phyloP scores from a whole-genome alignment of 2,797 vertebrate genomes.

The Lateolabrax maculatus region DNA sequence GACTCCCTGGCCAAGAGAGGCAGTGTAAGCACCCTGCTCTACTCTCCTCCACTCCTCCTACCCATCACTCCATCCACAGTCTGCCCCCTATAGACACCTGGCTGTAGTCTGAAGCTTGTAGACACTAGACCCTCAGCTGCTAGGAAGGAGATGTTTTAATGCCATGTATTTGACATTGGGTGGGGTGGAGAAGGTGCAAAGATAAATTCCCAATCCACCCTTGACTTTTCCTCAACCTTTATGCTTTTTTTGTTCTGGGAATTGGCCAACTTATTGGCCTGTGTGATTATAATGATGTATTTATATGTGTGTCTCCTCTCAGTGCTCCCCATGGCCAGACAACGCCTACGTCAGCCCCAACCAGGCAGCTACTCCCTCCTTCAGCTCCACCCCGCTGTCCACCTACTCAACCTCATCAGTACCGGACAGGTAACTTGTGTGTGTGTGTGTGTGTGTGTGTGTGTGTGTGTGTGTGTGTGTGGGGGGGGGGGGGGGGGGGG shows the following conservation, averaged over 20 bases:
- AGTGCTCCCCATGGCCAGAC: slow-evolving; percentile 97
- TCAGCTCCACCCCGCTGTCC: slow-evolving; percentile 88
- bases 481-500: no score
- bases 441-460: background rate
- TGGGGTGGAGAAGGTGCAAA: slow-evolving; percentile 24
- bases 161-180: slow-evolving; percentile 13
- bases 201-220: slow-evolving; percentile 16
- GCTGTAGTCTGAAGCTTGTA: slow-evolving; percentile 15
- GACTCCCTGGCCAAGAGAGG: slow-evolving; percentile 99
- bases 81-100: slow-evolving; percentile 11
- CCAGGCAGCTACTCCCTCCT: slow-evolving; percentile 89
- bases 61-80: slow-evolving; percentile 39
- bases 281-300: slow-evolving; percentile 10
- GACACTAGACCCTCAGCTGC: slow-evolving; percentile 14
- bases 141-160: slow-evolving; percentile 17
- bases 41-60: slow-evolving; percentile 30
- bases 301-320: slow-evolving; percentile 42
- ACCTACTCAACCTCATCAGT: slow-evolving; percentile 88
- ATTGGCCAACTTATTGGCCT: no score
- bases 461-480: slow-evolving; percentile 5
- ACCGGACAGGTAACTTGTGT: slow-evolving; percentile 90
- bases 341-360: slow-evolving; percentile 90
- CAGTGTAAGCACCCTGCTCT: slow-evolving; percentile 94
- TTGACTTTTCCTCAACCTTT: slow-evolving; percentile 16
- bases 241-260: slow-evolving; percentile 13